Evolutionary conservation across 37 sponge, comb jelly and placozoan genomes (phyloP), one percentile per base, ranked within the genome.

Genomic region (Geodia barretti): DNA sequence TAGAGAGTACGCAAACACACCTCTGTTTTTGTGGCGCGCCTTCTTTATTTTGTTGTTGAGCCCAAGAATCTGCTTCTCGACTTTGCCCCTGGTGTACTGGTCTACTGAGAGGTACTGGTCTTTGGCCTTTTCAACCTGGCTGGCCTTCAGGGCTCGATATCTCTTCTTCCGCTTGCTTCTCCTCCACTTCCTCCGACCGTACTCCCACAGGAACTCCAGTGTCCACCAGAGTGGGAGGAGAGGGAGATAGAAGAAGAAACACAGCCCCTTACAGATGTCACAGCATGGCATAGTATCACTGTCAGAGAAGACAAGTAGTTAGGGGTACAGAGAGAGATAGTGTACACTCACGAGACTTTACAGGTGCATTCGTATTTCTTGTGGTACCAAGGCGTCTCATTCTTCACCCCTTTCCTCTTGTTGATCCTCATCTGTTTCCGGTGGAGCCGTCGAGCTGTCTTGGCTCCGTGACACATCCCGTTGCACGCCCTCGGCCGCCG

Each of bases 161-260:
- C 41, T 41, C 58, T 82, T 77, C 37, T 73, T 88, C 31, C 89
- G 72, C 54, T 54, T 80, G 32, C 77, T 23, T 39, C 64, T 78
- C 58, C 66, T 62, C 68, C 79, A 70, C 39, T 78, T 82, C 9
- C 80, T 72, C 33, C 41, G 82, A 1, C 66, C 25, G 17, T 58
- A 64, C 41, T 74, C 65, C 39, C 62, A 79, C 37, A 61, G 24
- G 41, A 83, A 83, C 31, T 89, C 86, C 65, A 93, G 62, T 17
- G 68, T 69, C 95, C 95, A 94, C 67, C 63, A 79, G 26, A 94
- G 60, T 3, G 95, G 95, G 63, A 94, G 92, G 26, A 91, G 62
- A 5, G 92, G 95, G 35, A 87, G 87, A 64, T 94, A 94, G 70
- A 88, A 38, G 70, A 94, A 94, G 83, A 94, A 94, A 60, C 78